Evolutionary conservation across 2,113 vertebrate genomes (phyloP), one percentile per base, ranked within the genome.

Genomic region (Oncorhynchus kisutch): DNA sequence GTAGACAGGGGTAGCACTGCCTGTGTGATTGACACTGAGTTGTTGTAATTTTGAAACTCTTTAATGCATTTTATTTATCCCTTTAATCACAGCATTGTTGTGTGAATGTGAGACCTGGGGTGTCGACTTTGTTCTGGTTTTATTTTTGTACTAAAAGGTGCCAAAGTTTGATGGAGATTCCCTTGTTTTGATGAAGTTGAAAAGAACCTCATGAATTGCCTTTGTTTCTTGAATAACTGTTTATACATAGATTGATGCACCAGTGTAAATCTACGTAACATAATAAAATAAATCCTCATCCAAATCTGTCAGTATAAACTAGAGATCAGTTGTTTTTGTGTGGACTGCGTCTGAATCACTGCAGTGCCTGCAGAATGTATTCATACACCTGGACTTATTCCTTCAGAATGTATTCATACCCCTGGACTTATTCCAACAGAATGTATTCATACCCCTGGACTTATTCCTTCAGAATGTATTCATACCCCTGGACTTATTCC

Each of bases 121-220:
- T 89, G 86, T 86, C 84, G 88, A 18, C 20, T 14, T 48, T 3
- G 1, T 70, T 24, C 18, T 12, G 31, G 67, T 70, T 89, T 78
- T 91, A 88, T 92, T 91, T 92, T 93, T 96, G 95, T 97, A 94
- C 95, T 94, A 93, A 95, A 45, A 92, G 78, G 85, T 96, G 95
- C 94, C 94, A 94, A 95, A 94, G 92, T 95, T 81, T 96, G 95
- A 95, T 65, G 93, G 80, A 92, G 86, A 89, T 84, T 87, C 84
- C 87, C 81, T 81, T 88, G 83, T 93, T 92, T 91, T 89, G 90
- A 92, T 93, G 93, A 93, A 93, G 86, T 85, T 88, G 83, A 84
- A 90, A 87, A 90, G 77, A 91, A 90, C 76, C 77, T 82, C 45
- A 90, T 11, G 73, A 13, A 31, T 59, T 25, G 51, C 12, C 49